Evolutionary conservation across 1,140 invertebrate species (phyloP), one percentile per base, ranked within the genome.

Genomic region (Octopus sinensis): DNA sequence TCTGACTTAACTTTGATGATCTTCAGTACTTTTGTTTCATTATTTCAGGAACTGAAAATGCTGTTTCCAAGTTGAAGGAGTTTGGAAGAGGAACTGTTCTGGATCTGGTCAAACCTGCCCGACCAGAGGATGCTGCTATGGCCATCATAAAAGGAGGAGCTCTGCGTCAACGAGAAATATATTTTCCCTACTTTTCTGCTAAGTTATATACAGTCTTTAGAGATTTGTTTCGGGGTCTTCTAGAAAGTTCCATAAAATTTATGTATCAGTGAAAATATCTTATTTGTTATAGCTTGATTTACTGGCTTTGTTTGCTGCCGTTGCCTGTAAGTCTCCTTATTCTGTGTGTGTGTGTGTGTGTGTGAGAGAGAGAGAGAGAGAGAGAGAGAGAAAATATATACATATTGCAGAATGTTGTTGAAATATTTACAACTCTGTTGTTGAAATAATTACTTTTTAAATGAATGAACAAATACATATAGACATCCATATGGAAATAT

Each of bases 1-100:
- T 43, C 30, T 2, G 30, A 43, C 30, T 43, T 43, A 43, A 43
- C 30, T 43, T 43, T 2, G 3, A 43, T 43, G 30, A 43, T 43
- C 30, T 43, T 43, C 30, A 43, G 30, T 76, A 54, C 75, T 71
- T 12, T 73, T 51, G 56, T 30, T n/a, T 78, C 53, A 80, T 83
- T 17, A 54, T 84, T 84, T 9, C 82, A 89, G 88, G 86, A 13
- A 89, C 88, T 76, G 86, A 88, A 53, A 89, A 86, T 82, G 85
- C 88, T 17, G 53, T 89, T 2, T 81, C 76, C 43, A 80, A 86
- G 30, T 78, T 89, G 53, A 73, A 78, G 52, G 80, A 84, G 68
- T 86, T 84, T 81, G 84, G 84, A 51, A 30, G 13, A 56, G 83
- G 84, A 53, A 76, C 81, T 12, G 82, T 80, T 54, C 54, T 88